These are phyloP conservation scores for Oryctolagus cuniculus DNA, from an alignment of 2,113 vertebrate genomes.

Conservation along the genomic window DNA sequence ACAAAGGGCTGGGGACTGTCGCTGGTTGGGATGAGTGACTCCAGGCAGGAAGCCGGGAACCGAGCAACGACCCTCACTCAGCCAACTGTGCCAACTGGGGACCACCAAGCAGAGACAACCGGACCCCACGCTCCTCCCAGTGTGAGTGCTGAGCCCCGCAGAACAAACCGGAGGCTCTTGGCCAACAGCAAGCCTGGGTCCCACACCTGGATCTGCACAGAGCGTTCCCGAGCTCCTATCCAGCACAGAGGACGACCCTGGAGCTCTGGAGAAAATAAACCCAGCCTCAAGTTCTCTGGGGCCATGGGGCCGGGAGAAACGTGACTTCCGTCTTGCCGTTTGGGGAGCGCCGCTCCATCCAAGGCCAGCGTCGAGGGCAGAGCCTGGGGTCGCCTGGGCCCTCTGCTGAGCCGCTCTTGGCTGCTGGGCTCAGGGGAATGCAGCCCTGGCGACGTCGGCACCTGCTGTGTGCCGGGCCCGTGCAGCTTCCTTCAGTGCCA, in stretches of 20 bases:
- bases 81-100: accelerated
- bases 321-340: accelerated
- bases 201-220: not conserved
- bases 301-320: not conserved
- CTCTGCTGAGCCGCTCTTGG: too few relatives aligned
- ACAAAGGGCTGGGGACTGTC: not conserved
- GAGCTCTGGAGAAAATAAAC: not conserved
- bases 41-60: too few relatives aligned
- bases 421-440: accelerated
- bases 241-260: not conserved
- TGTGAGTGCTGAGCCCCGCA: not conserved
- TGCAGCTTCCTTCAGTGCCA: accelerated
- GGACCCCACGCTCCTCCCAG: not conserved
- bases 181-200: accelerated
- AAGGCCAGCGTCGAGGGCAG: too few relatives aligned
- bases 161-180: not conserved
- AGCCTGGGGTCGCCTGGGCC: not conserved
- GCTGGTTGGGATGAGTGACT: accelerated
- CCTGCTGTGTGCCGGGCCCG: accelerated
- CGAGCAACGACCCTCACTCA: too few relatives aligned
- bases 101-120: accelerated
- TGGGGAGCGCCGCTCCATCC: too few relatives aligned
- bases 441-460: accelerated
- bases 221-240: too few relatives aligned
- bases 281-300: not conserved